Base-by-base conservation (phyloP, 2,888 invertebrate species). In the Metopia argyrocephala region DNA sequence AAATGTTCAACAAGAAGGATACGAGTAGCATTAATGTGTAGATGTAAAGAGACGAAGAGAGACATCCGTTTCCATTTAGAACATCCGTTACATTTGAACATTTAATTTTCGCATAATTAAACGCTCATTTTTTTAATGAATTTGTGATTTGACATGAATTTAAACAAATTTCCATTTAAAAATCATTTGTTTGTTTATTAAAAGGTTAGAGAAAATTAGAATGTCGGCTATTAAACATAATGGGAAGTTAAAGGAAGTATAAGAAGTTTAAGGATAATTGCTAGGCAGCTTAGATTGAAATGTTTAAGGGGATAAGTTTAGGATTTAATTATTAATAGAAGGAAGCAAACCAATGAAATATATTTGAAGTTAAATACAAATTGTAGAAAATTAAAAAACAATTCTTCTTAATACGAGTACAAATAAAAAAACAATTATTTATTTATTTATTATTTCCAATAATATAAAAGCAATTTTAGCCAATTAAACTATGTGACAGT, bases 101-200 rank as follows among this genome's bases (percentile, higher is more conserved):
- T 78, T 78, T 73, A 66, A 66, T 56, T 78, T 18, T 50, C 66
- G 9, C 38, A 38, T 48, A 48, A 68, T 78, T 54, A 66, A 66
- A 46, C 18, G 46, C 9, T 12, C 38, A 15, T 15, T 12, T 38
- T 38, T 38, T 38, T 38, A 38, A 38, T 38, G 38, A 38, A 38
- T 12, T 38, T 38, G 38, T 38, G 6, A 38, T 38, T 38, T 38
- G 38, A 38, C 38, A 38, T 38, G 38, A 38, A 38, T 38, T 38
- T 38, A 38, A 38, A 38, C 6, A 15, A 38, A 38, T 38, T 38
- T 38, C 38, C 38, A n/a, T n/a, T 15, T 38, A 38, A 38, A 38
- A 38, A 38, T 12, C 15, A 12, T 12, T 38, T 38, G 38, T 38
- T 9, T 15, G 15, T 12, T 38, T n/a, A n/a, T n/a, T 15, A 38